phyloP scores from a whole-genome alignment of 2,888 invertebrate species.

The Gerris lacustris region DNA sequence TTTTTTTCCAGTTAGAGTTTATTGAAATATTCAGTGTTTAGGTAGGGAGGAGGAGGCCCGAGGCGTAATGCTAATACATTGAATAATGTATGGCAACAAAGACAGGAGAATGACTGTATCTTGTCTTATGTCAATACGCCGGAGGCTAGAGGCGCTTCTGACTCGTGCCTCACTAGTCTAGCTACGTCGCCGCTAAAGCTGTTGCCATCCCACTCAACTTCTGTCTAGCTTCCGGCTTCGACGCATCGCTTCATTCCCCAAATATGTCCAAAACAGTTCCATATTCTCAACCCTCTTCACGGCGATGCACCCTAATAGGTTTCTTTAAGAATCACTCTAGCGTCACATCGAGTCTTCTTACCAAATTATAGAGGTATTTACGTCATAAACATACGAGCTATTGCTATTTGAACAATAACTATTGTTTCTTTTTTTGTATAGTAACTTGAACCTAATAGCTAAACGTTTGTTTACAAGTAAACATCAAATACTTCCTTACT shows the following conservation, averaged over 20 bases:
- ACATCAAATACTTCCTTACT: no score
- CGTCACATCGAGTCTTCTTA: not conserved
- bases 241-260: not conserved
- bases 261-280: not conserved
- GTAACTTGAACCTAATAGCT: no score
- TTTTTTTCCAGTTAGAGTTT: not conserved
- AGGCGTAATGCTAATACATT: constrained; percentile 5
- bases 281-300: not conserved
- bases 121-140: constrained; percentile 1
- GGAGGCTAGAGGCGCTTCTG: not conserved
- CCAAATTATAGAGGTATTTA: not conserved
- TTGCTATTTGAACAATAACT: not conserved
- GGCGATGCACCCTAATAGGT: not conserved
- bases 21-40: constrained; percentile 1
- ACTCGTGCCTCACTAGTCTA: not conserved
- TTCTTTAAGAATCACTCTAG: constrained; percentile 3
- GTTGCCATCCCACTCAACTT: no score
- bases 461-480: no score
- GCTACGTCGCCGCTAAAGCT: not conserved
- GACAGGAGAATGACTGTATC: not conserved
- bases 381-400: not conserved
- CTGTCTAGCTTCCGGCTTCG: no score
- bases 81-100: not conserved
- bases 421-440: no score
- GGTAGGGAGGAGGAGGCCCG: not conserved